Evolutionary conservation across 2,113 vertebrate species (phyloP), one percentile per base, ranked within the genome.

Genomic region (Talpa occidentalis): DNA sequence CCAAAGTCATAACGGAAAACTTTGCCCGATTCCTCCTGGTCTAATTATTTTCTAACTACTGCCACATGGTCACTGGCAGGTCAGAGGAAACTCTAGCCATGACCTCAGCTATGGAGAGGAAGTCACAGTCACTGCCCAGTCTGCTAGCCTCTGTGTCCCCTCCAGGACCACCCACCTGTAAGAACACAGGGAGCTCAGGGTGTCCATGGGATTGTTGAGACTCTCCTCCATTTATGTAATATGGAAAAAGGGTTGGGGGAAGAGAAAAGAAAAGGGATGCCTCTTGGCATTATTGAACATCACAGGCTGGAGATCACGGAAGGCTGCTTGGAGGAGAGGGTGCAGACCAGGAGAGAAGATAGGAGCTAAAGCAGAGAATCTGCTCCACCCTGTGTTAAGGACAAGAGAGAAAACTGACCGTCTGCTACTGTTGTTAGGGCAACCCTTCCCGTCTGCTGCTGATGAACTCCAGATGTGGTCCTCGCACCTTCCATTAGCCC

Each of bases 331-430:
- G 56, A 73, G 40, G 60, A 52, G 44, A 19, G 35, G 26, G 0
- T 6, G 44, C 22, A 40, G 37, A 35, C 44, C 15, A 44, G 54
- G 1, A 77, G 52, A 62, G 2, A 0, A 69, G 59, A 62, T 0
- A 8, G 19, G 26, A 30, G n/a, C 35, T 37, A 3, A 3, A 11
- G 47, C 6, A 22, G 56, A 78, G 69, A 17, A 14, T 9, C 73
- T 14, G 69, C 1, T 40, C 47, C 8, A 5, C 15, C 44, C 78
- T 0, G 0, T 17, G n/a, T 15, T 28, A 19, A 52, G 3, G 24
- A 69, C 47, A 21, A 69, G 32, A 87, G n/a, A 4, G 1, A 40
- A 42, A 19, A 37, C 15, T 22, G 14, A 56, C 79, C 24, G 60
- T 5, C 17, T 10, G 12, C 28, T 10, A 4, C 42, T 44, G 86